These are phyloP conservation scores for Sinodicranocentrus sp. DNA, from an alignment of 2,888 invertebrate genomes.

Conservation along the genomic window DNA sequence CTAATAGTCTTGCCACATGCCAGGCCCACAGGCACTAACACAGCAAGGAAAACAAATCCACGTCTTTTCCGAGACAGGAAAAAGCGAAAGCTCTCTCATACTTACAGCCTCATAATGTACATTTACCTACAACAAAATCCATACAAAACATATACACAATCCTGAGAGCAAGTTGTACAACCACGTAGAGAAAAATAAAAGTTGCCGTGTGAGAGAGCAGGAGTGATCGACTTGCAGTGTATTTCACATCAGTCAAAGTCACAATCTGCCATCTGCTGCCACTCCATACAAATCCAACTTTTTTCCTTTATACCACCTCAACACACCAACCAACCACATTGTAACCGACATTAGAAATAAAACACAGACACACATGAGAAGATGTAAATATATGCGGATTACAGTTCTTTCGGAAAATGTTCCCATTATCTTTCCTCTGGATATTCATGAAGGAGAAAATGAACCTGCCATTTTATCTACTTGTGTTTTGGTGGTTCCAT, in stretches of 20 bases:
- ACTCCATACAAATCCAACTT: constrained; percentile 28
- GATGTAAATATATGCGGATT: too few species aligned
- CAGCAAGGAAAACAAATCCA: constrained; percentile 58
- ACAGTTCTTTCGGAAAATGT: too few species aligned
- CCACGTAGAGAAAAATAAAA: too few species aligned
- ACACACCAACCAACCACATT: neutral
- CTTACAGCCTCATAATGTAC: constrained; percentile 17
- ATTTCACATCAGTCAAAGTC: constrained; percentile 62
- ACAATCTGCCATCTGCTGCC: constrained; percentile 57
- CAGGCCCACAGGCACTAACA: constrained; percentile 45
- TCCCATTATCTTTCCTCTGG: too few species aligned
- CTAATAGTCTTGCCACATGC: constrained; percentile 67
- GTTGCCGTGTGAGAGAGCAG: too few species aligned
- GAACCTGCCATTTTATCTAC: too few species aligned
- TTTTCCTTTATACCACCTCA: neutral
- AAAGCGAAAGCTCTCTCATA: constrained; percentile 22
- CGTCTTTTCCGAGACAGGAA: constrained; percentile 39
- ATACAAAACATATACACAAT: too few species aligned
- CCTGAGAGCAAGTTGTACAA: too few species aligned
- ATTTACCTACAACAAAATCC: constrained; percentile 14
- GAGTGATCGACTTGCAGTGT: neutral
- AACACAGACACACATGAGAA: neutral
- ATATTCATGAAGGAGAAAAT: too few species aligned
- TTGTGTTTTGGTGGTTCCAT: too few species aligned
- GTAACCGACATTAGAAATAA: neutral